Base-by-base conservation (phyloP, 2,797 vertebrate species). In the Serranus cabrilla region DNA sequence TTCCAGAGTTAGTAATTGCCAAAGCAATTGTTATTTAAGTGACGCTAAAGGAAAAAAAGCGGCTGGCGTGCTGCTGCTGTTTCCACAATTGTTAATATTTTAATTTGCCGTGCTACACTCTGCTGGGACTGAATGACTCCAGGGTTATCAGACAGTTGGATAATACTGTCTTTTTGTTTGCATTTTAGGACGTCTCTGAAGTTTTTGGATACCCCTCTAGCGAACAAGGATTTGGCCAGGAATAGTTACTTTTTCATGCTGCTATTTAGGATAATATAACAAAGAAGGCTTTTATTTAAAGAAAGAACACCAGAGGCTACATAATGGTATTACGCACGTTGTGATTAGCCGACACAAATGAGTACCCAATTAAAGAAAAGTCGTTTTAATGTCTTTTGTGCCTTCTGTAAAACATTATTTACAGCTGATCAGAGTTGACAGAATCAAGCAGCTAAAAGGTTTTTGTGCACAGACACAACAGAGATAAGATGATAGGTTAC, bases 1-100 rank as follows among this genome's bases (percentile, higher is more conserved):
- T 83, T 85, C 60, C 67, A 60, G 31, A 63, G 62, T 71, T 57
- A 31, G 79, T 79, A 80, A 87, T 88, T 87, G 80, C 71, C 77
- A 77, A 78, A 66, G 73, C 69, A 76, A 78, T 78, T 81, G 81
- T 79, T 80, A 69, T 71, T 83, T 82, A 84, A 87, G 81, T 49
- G 74, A 80, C 16, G 69, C 61, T 80, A 14, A 40, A 63, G 39
- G 68, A 76, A 62, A 25, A 34, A 39, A 34, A 9, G 7, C 72
- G 27, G 42, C 58, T 10, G 43, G 11, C 1, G 2, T 4, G 12
- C n/a, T 20, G 11, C 68, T 70, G 59, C 60, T 71, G 43, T 50
- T 78, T 12, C 25, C 39, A 23, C 67, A 13, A 31, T 45, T 71
- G 45, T 75, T 82, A 80, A 85, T 78, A 83, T 83, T 82, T 69